phyloP scores from a whole-genome alignment of 2,113 vertebrate species.

The Podocnemis expansa region DNA sequence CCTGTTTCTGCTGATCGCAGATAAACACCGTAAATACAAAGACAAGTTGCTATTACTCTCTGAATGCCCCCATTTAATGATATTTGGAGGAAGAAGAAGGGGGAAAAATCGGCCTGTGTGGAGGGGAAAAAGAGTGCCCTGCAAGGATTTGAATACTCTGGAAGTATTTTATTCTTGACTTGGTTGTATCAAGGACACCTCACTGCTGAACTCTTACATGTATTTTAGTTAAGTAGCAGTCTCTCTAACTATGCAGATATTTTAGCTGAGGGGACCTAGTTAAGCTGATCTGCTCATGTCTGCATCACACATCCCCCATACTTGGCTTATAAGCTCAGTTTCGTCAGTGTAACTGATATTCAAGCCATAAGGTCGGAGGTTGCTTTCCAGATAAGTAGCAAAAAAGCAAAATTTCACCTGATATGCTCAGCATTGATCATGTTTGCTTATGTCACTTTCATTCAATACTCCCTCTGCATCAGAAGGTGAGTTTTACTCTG shows the following conservation, averaged over 20 bases:
- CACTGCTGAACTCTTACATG: neutral
- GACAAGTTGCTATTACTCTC: neutral
- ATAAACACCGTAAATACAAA: neutral
- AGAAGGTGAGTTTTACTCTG: neutral
- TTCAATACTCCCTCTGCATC: neutral
- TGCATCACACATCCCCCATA: neutral
- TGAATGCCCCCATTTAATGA: constrained; percentile 37
- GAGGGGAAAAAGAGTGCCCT: neutral
- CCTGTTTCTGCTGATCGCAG: constrained; percentile 14
- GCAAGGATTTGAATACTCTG: neutral
- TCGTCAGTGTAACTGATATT: neutral
- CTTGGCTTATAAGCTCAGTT: neutral
- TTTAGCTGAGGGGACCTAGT: neutral
- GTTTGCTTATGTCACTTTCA: neutral
- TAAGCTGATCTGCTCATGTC: neutral
- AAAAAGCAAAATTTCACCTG: neutral
- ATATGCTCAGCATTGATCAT: neutral
- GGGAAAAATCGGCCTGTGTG: neutral
- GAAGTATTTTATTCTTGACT: constrained; percentile 10
- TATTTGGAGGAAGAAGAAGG: neutral
- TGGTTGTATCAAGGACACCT: constrained; percentile 18
- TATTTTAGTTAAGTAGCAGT: neutral
- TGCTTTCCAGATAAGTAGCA: neutral
- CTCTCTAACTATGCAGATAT: neutral
- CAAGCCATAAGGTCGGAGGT: neutral